phyloP scores from a whole-genome alignment of 2,797 vertebrate genomes.

The Fratercula arctica region DNA sequence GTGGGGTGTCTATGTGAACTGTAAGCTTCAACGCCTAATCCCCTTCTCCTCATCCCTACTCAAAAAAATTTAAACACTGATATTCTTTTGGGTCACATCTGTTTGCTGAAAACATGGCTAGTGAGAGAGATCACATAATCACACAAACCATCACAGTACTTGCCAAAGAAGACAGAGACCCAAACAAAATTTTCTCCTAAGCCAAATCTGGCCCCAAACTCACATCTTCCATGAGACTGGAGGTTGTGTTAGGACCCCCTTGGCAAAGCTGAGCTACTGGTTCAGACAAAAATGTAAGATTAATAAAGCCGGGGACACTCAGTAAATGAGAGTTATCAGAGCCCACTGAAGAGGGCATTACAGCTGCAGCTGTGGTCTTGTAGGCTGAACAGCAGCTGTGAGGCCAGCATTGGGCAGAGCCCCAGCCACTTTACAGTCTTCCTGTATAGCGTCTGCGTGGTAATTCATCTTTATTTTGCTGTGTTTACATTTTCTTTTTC shows the following conservation, averaged over 20 bases:
- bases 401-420: background rate
- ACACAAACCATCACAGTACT: background rate
- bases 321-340: background rate
- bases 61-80: background rate
- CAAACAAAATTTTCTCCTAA: background rate
- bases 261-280: background rate
- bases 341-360: background rate
- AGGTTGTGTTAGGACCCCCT: background rate
- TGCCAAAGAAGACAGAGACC: background rate
- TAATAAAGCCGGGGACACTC: background rate
- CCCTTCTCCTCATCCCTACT: background rate
- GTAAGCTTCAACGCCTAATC: background rate
- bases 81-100: background rate
- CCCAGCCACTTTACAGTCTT: background rate
- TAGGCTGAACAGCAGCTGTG: background rate
- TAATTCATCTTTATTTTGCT: background rate
- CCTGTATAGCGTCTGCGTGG: background rate
- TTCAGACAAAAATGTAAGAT: background rate
- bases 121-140: background rate
- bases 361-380: background rate
- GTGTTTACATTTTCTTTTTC: background rate
- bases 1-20: background rate
- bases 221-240: background rate
- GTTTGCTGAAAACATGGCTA: background rate
- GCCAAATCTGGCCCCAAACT: background rate